A percentile compares a stretch with the other conserved stretches of the same genome.
Evolutionary conservation across 1,140 invertebrate genomes (phyloP).

Genomic region (Proctacanthus coquilletti): DNA sequence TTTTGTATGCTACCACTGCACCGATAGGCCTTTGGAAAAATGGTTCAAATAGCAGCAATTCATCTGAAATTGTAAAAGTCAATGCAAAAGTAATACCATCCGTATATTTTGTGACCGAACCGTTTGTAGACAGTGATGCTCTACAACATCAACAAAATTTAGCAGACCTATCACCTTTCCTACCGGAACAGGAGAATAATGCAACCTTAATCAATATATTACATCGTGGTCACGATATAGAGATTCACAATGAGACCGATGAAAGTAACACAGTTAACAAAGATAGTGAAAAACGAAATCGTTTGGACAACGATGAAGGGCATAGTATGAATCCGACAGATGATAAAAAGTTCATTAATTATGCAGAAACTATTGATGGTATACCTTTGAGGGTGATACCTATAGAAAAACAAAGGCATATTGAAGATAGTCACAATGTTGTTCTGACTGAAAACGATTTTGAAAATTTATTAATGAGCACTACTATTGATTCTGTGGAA

Average conservation of each 20-base stretch:
- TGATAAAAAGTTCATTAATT: conserved; percentile 5
- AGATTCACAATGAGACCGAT: conserved; percentile 6
- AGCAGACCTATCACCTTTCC: conserved; percentile 30
- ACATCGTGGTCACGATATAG: conserved; percentile 33
- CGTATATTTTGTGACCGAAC: conserved; percentile 7
- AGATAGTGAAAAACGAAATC: background rate
- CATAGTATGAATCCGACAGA: conserved; percentile 21
- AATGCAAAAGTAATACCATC: background rate
- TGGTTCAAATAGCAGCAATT: background rate
- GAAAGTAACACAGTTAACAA: conserved; percentile 13
- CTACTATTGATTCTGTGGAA: background rate
- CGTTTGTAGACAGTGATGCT: conserved; percentile 1
- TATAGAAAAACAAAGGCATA: background rate
- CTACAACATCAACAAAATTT: background rate
- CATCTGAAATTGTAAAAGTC: background rate
- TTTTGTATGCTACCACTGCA: background rate
- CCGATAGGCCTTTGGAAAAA: background rate
- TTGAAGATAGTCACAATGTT: background rate
- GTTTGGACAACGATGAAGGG: conserved; percentile 27
- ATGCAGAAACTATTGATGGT: conserved; percentile 13
- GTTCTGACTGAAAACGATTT: no score
- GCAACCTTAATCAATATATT: conserved; percentile 37
- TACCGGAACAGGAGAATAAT: conserved; percentile 43
- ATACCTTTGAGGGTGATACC: conserved; percentile 9
- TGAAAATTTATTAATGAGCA: background rate